Conservation (phyloP, 2,797 vertebrate species). For the Mallotus villosus region DNA sequence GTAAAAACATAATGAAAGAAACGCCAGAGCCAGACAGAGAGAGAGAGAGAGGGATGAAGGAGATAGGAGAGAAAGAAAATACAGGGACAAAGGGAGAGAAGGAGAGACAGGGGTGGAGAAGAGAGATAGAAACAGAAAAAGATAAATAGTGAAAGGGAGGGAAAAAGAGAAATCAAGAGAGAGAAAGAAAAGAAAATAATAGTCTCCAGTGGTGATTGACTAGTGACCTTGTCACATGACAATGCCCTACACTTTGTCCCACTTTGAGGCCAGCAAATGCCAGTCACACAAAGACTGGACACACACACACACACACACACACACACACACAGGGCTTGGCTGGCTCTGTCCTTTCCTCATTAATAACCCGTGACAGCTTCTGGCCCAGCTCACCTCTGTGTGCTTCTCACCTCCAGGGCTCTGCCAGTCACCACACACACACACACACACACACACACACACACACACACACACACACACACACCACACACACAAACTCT, state of each 20-base stretch:
- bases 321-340: no score
- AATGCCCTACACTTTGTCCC: no score
- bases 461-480: not conserved
- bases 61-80: slow-evolving; percentile 20
- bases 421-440: not conserved
- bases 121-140: no score
- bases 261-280: no score
- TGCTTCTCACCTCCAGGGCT: not conserved
- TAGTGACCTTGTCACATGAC: no score
- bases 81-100: not conserved
- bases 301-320: no score
- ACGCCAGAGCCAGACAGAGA: slow-evolving; percentile 4
- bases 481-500: not conserved
- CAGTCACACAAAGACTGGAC: no score
- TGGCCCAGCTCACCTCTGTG: not conserved
- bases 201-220: no score
- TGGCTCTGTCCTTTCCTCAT: not conserved
- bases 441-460: not conserved
- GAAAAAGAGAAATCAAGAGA: no score
- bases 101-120: not conserved
- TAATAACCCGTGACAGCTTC: not conserved
- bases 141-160: no score
- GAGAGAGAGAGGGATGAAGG: slow-evolving; percentile 17
- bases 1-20: no score
- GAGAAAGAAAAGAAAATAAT: no score